Base-by-base conservation (phyloP, 1,140 invertebrate species). In the Cydia pomonella region DNA sequence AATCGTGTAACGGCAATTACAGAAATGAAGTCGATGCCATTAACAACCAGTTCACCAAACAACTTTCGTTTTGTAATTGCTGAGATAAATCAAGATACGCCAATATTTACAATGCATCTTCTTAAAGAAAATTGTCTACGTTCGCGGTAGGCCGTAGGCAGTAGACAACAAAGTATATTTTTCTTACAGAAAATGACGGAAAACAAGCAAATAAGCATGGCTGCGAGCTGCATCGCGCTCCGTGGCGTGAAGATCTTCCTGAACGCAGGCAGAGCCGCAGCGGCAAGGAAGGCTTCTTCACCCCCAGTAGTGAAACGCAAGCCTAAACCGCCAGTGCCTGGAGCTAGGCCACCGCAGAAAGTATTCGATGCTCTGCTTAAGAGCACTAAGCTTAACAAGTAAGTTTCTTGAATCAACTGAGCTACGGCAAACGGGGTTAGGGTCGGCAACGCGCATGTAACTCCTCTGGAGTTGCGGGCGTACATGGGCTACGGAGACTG, bases 201-300 rank as follows among this genome's bases (percentile, higher is more conserved):
- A 44, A 80, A 59, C 75, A 87, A 79, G 33, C 88, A 89, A 53
- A 76, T 92, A n/a, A 92, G 90, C 73, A 88, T 92, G 83, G 86
- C 87, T 7, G 89, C 90, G 2, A 90, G 85, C 47, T 87, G 87
- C 16, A 90, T 92, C 33, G 90, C 88, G 16, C 76, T 92, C 23
- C 84, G 86, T 2, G 87, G 90, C 0, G 87, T 90, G 0, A 79
- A 82, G 0, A 50, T 91, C 1, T 92, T 92, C 75, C 80, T 92
- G 0, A 85, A 75, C 4, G 86, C 86, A 7, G 83, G 87, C 0
- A 77, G 80, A 9, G 81, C 83, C 1, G 88, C 83, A 0, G 84
- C 82, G 0, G 84, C 85, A 41, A 80, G 83, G 0, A 74, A 74
- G 1, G 64, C 79, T 0, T 18, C 76, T 0, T 25, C 76, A 13